phyloP scores from a whole-genome alignment of 2,888 invertebrate genomes.

The Leucophenga montana region DNA sequence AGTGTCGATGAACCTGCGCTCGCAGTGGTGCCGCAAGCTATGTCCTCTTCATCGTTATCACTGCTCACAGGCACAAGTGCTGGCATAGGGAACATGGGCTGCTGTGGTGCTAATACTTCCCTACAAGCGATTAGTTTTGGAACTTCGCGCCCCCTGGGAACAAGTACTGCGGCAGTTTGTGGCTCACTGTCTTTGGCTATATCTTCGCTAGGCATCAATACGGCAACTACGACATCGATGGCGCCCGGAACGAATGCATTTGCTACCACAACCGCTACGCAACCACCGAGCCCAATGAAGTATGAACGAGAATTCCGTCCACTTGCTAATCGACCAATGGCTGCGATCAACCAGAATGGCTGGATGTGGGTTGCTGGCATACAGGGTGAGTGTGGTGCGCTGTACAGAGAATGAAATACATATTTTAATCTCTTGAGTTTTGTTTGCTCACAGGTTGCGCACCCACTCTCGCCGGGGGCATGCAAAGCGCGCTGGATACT shows the following conservation, averaged over 20 bases:
- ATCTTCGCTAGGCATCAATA: slow-evolving; percentile 64
- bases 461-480: slow-evolving; percentile 78
- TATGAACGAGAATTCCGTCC: slow-evolving; percentile 77
- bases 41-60: slow-evolving; percentile 15
- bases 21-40: not conserved
- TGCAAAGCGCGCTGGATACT: slow-evolving; percentile 82
- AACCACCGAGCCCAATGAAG: slow-evolving; percentile 73
- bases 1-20: slow-evolving; percentile 71
- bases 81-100: not conserved
- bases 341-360: slow-evolving; percentile 81
- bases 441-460: slow-evolving; percentile 74
- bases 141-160: slow-evolving; percentile 56
- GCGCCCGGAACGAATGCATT: slow-evolving; percentile 45
- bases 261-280: slow-evolving; percentile 46
- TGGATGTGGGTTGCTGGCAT: slow-evolving; percentile 91
- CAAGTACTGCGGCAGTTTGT: slow-evolving; percentile 69
- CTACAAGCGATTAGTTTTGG: slow-evolving; percentile 58
- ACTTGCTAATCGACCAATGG: slow-evolving; percentile 77
- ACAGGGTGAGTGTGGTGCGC: slow-evolving; percentile 73
- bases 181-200: slow-evolving; percentile 70
- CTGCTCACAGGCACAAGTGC: slow-evolving; percentile 40
- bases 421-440: not conserved
- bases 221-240: slow-evolving; percentile 38
- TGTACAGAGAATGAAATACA: not conserved
- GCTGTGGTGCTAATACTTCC: slow-evolving; percentile 36